A percentile compares a stretch with the other conserved stretches of the same genome.
Conservation (phyloP, 2,113 vertebrate genomes). For the Nesoenas mayeri region DNA sequence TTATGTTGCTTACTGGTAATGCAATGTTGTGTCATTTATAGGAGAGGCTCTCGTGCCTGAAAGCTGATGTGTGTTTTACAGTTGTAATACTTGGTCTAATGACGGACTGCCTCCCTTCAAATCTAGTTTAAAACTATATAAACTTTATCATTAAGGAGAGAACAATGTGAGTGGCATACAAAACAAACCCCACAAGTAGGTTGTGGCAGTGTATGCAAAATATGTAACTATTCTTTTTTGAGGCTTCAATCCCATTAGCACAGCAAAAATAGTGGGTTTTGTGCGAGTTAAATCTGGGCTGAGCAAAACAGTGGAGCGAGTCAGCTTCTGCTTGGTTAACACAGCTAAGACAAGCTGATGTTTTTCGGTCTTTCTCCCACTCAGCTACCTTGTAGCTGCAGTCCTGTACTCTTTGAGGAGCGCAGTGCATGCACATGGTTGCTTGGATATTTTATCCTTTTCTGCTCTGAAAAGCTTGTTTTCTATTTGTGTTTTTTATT, state of each 20-base stretch:
- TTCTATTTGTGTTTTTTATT: neutral
- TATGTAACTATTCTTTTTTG: neutral
- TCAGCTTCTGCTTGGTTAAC: neutral
- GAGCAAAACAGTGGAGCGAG: neutral
- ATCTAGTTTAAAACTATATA: neutral
- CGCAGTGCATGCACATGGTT: neutral
- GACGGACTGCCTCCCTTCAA: neutral
- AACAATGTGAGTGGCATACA: neutral
- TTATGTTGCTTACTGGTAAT: neutral
- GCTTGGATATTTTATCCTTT: neutral
- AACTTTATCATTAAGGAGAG: neutral
- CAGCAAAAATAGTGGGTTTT: neutral
- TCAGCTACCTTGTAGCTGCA: neutral
- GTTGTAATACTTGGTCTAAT: neutral
- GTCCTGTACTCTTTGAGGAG: neutral
- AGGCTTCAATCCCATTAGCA: neutral
- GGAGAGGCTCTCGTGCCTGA: neutral
- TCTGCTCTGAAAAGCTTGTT: neutral
- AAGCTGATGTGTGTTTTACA: neutral
- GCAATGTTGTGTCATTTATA: neutral
- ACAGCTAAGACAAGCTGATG: neutral
- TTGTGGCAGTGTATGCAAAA: neutral
- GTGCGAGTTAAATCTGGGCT: neutral
- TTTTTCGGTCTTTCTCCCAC: neutral
- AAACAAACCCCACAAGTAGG: neutral